Percentiles rank a stretch among this genome's conserved stretches.
Conservation (phyloP, 2,888 invertebrate species). For the Ormyrus labotus region DNA sequence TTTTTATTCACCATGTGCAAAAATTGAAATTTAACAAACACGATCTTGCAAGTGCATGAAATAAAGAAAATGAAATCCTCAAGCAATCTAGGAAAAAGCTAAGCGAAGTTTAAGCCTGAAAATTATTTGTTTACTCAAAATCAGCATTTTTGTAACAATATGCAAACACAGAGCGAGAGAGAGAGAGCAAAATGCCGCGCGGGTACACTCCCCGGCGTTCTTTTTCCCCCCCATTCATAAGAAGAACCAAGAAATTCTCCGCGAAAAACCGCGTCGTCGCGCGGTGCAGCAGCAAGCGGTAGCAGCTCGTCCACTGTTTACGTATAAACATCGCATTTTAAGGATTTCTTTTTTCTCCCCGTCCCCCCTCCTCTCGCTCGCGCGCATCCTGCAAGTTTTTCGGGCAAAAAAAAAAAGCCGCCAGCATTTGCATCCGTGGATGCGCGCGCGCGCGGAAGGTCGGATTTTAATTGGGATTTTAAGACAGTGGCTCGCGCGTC, state of each 20-base stretch:
- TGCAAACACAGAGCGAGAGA: not conserved
- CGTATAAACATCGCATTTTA: constrained; percentile 20
- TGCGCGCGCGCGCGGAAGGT: not conserved
- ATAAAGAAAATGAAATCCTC: no score
- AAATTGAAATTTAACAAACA: no score
- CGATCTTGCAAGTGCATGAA: no score
- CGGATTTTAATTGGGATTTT: constrained; percentile 43
- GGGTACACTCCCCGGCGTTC: not conserved
- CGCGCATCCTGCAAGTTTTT: not conserved
- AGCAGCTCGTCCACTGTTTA: constrained; percentile 19
- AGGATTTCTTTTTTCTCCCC: not conserved
- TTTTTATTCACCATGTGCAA: no score
- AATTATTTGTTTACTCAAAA: not conserved
- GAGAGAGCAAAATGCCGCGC: not conserved
- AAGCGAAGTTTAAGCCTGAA: no score
- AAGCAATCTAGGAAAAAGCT: no score
- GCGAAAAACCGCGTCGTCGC: constrained; percentile 20
- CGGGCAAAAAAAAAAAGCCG: not conserved
- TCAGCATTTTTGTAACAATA: not conserved
- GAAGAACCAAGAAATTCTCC: not conserved
- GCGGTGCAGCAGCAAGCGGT: not conserved
- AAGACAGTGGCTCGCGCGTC: not conserved
- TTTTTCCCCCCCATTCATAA: not conserved
- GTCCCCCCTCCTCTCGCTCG: not conserved
- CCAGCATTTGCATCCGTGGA: constrained; percentile 28